Base-by-base conservation (phyloP, 2,797 vertebrate genomes). In the Tragopan temminckii region DNA sequence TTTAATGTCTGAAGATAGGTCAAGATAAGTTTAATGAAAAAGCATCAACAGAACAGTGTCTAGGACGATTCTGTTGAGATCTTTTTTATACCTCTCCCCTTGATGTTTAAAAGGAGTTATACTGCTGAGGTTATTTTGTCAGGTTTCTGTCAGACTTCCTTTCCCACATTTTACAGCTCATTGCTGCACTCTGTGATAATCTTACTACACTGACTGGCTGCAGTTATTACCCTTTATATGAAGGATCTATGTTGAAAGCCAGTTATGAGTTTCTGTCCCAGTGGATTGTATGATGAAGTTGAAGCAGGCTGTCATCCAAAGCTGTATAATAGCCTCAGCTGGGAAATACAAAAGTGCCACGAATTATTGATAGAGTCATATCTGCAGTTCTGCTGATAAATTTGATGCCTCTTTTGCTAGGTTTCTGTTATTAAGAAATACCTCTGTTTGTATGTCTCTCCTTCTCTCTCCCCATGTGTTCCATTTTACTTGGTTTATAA, bases 191-290 rank as follows among this genome's bases (percentile, higher is more conserved):
- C 96, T 96, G 95, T 97, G 97, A 97, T 98, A 98, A 98, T 98
- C 98, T 98, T 96, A 95, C 96, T 96, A 96, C 97, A 98, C 98
- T 98, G 98, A 98, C 98, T 98, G 98, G 98, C 98, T 98, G 97
- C 97, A 98, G 98, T 99, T 99, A 99, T 99, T 99, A 98, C 97
- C 98, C 98, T 98, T 98, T 98, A 98, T 98, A 98, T 94, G 98
- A 98, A 98, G 97, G 97, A 98, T 98, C 98, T 98, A 97, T 98
- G 98, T 98, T 98, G 98, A 98, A 98, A 98, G 98, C 97, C 97
- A 97, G 99, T 99, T 99, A 99, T 99, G 98, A 99, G 98, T 98
- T 99, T 98, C 98, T 98, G 98, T 99, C 98, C 98, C 98, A 24
- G 96, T 95, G 98, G 99, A 98, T 98, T 98, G 97, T 97, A 98